A percentile compares a stretch with the other conserved stretches of the same genome.
These are phyloP conservation scores for Buathra laborator DNA, from an alignment of 2,888 invertebrate species.

Conservation along the genomic window DNA sequence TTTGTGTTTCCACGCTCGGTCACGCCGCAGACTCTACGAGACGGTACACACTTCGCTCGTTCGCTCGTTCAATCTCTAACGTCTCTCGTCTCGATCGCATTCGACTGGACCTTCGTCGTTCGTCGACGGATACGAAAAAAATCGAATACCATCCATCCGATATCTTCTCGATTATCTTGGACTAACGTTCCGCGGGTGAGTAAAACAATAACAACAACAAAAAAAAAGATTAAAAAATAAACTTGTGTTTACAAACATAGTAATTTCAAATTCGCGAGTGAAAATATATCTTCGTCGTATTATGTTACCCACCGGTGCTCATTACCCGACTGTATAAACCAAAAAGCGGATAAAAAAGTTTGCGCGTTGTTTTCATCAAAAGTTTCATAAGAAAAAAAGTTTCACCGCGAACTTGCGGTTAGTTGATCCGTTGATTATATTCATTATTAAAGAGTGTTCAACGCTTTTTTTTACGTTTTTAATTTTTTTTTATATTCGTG, in stretches of 20 bases:
- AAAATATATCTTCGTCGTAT: background rate
- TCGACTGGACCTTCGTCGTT: slow-evolving; percentile 21
- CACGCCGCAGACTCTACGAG: slow-evolving; percentile 73
- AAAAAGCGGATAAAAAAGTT: slow-evolving; percentile 30
- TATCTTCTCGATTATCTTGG: slow-evolving; percentile 59
- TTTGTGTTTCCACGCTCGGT: slow-evolving; percentile 81
- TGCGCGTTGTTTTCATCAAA: slow-evolving; percentile 4
- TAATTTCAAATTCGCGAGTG: slow-evolving; percentile 17
- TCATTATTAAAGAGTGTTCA: slow-evolving; percentile 43
- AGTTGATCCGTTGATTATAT: slow-evolving; percentile 43
- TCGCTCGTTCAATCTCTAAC: slow-evolving; percentile 42
- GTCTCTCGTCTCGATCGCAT: slow-evolving; percentile 21
- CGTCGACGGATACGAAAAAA: slow-evolving; percentile 36
- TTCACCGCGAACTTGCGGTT: slow-evolving; percentile 16
- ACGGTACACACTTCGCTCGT: slow-evolving; percentile 43
- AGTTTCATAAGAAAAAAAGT: slow-evolving; percentile 21
- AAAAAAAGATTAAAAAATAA: background rate
- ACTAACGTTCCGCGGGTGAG: slow-evolving; percentile 61
- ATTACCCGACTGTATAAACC: background rate
- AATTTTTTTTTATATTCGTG: background rate
- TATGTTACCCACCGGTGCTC: background rate
- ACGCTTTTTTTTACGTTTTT: slow-evolving; percentile 3
- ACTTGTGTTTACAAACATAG: slow-evolving; percentile 14
- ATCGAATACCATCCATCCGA: slow-evolving; percentile 36
- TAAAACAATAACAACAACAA: slow-evolving; percentile 5